A percentile compares a stretch with the other conserved stretches of the same genome.
phyloP scores from a whole-genome alignment of 2,113 vertebrate species.

The Cisticola juncidis region DNA sequence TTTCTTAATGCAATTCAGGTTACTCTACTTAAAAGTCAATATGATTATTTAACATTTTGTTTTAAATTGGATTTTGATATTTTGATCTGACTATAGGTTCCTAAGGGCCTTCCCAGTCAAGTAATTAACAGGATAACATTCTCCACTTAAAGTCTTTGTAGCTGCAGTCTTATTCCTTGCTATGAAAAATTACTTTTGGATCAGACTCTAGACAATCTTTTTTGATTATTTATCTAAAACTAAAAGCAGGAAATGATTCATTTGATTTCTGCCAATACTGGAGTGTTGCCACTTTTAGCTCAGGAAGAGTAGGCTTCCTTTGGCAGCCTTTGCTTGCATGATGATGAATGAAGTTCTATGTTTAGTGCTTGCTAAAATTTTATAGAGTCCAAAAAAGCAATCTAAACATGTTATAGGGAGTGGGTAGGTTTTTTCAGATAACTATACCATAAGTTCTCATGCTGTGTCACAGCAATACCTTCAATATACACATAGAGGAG shows the following conservation, averaged over 20 bases:
- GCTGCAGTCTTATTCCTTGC: constrained; percentile 15
- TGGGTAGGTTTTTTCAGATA: constrained; percentile 67
- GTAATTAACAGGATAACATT: background rate
- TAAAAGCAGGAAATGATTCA: constrained; percentile 90
- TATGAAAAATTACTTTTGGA: constrained; percentile 78
- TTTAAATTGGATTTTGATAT: constrained; percentile 43
- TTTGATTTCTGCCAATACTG: constrained; percentile 88
- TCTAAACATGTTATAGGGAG: constrained; percentile 72
- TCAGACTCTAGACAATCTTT: constrained; percentile 79
- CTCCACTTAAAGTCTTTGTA: constrained; percentile 29
- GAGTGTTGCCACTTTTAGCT: constrained; percentile 84
- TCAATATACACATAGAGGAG: constrained; percentile 20
- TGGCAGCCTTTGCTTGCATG: constrained; percentile 76
- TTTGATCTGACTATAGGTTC: background rate
- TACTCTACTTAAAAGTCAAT: background rate
- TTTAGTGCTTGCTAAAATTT: constrained; percentile 84
- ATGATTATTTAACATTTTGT: constrained; percentile 6
- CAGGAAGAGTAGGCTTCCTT: constrained; percentile 91
- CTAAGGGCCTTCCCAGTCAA: background rate
- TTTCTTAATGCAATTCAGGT: background rate
- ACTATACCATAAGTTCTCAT: constrained; percentile 50
- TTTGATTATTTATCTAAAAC: constrained; percentile 84
- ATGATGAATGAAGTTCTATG: constrained; percentile 98
- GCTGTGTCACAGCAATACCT: constrained; percentile 63
- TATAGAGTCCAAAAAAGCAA: constrained; percentile 84